Conservation (phyloP, 2,888 invertebrate species). For the Drosophila peninsularis region DNA sequence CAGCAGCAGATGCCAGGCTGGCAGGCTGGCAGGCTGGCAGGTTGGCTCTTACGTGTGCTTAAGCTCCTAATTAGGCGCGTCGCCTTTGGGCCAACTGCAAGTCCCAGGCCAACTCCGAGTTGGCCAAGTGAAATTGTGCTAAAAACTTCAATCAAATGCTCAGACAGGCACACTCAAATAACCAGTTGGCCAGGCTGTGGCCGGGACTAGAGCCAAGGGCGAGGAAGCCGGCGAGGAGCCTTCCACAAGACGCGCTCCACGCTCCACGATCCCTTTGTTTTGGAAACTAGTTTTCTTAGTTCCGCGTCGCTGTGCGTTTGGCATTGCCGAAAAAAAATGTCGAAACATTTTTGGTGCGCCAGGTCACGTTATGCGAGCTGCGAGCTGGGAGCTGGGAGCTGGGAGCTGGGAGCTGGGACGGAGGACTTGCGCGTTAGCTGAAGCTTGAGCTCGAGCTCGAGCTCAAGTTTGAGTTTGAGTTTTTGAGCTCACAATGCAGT, state of each 20-base stretch:
- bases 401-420: not conserved
- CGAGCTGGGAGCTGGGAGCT: not conserved
- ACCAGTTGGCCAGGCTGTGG: conserved; percentile 53
- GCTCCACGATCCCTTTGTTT: conserved; percentile 15
- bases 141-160: conserved; percentile 70
- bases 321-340: conserved; percentile 37
- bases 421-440: conserved; percentile 27
- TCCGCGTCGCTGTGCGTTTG: conserved; percentile 57
- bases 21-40: not conserved
- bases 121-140: conserved; percentile 54
- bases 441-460: not conserved
- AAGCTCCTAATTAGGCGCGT: conserved; percentile 29
- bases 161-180: conserved; percentile 33
- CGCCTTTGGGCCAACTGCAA: conserved; percentile 1
- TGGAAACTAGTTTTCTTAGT: conserved; percentile 70
- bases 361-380: conserved; percentile 52
- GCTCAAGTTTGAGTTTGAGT: no score
- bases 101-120: conserved; percentile 2
- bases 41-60: not conserved
- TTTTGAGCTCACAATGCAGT: conserved; percentile 40
- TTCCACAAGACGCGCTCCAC: not conserved
- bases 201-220: conserved; percentile 16
- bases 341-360: conserved; percentile 41
- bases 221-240: conserved; percentile 32
- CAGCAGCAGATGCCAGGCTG: conserved; percentile 14